Base-by-base conservation (phyloP, 2,888 invertebrate genomes). In the Microchrysa polita region DNA sequence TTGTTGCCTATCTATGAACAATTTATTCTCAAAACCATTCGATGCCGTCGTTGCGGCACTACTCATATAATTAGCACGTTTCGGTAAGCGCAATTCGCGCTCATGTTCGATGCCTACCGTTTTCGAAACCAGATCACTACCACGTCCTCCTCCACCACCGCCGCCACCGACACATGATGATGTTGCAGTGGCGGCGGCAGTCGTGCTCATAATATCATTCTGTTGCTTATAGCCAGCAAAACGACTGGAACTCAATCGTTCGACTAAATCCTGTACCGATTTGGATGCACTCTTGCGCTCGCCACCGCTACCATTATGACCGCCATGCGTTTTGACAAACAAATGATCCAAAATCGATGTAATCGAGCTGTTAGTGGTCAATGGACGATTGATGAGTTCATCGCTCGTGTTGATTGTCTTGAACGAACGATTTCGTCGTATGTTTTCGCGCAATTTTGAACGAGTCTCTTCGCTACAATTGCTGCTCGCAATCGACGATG, bases 341-440 rank as follows among this genome's bases (percentile, higher is more conserved):
- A 76, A 55, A 18, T 76, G 73, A 72, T 76, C 76, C n/a, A 76
- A 14, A n/a, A 76, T 73, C 16, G 76, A 76, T 23, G 76, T 73
- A 22, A 76, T 55, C 12, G 74, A 73, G 9, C 53, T 65, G 57
- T 74, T 74, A 10, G 73, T 63, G 42, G 72, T 44, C 34, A 75
- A 60, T 20, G 75, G 67, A 12, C 67, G 72, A 48, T 72, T 72
- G 14, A 61, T 48, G 44, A 73, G 72, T 40, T 75, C 75, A 61
- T 76, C 76, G 59, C 72, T 73, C 16, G 59, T 72, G 40, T 74
- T 73, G 20, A 78, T 78, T 40, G 77, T 76, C 72, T 77, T 78
- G 72, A 78, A 78, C 53, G 78, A 78, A 18, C 77, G 76, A 77
- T 78, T 78, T 55, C 77, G 73, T 74, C 77, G 74, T 44, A 77